Base-by-base conservation (phyloP, 2,888 invertebrate genomes). In the Frankliniella intonsa region DNA sequence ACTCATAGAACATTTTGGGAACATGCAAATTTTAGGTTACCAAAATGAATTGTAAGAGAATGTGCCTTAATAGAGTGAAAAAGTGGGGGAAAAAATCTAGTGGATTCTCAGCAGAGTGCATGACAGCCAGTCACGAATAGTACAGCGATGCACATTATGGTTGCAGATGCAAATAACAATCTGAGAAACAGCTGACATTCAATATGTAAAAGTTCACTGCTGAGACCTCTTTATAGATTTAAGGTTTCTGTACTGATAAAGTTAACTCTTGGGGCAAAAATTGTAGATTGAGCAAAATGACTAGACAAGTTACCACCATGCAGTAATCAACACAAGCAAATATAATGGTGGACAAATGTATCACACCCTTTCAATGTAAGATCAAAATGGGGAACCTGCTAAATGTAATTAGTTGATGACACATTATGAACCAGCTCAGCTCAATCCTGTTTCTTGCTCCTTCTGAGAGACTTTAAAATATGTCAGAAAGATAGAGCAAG, bases 221-320 rank as follows among this genome's bases (percentile, higher is more conserved):
- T 38, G 38, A 38, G 38, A 5, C 38, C 38, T 38, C 38, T 38
- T 3, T 2, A 38, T 5, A 38, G 5, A 38, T 38, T 2, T 38
- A 38, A 5, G 69, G 22, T 76, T 76, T 76, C 69, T 76, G 69
- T 22, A 76, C 25, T 1, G 25, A 76, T 76, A 25, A 17, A 62
- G 62, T 62, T 62, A 62, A 14, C 25, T 76, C 25, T 76, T 12
- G 12, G 22, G 25, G 69, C 9, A 25, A 76, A 22, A 11, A 69
- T 22, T 11, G 25, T 76, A 25, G 22, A 76, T 76, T 76, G 69
- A 76, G 69, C 69, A 76, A 76, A 76, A 76, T 76, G 69, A 76
- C 69, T 76, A 76, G 69, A 76, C 22, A 76, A 25, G 69, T 76
- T 76, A 76, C 69, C 22, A 76, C 25, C 69, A 76, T 76, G 69